Percentiles rank a stretch among this genome's conserved stretches.
phyloP scores from a whole-genome alignment of 2,113 vertebrate genomes.

The Antechinus flavipes region DNA sequence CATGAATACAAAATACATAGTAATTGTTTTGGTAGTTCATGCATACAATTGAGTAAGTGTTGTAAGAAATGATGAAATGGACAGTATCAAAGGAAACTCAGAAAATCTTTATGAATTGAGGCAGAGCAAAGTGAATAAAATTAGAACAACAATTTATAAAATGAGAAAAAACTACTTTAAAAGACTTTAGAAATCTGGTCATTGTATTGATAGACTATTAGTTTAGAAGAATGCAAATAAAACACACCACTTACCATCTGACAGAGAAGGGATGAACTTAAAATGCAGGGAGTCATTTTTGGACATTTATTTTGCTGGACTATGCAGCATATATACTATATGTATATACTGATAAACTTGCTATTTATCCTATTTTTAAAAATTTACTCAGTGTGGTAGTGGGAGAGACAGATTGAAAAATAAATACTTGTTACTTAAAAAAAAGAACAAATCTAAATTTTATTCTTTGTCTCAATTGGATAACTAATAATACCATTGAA shows the following conservation, averaged over 20 bases:
- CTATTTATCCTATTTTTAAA: background rate
- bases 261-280: background rate
- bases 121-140: background rate
- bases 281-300: background rate
- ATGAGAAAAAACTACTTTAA: background rate
- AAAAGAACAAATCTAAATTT: slow-evolving; percentile 37
- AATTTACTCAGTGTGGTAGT: background rate
- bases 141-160: background rate
- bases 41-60: background rate
- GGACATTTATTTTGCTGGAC: background rate
- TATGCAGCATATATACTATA: background rate
- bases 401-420: background rate
- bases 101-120: background rate
- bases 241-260: background rate
- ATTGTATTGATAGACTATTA: background rate
- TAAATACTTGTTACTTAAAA: background rate
- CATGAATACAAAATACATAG: background rate
- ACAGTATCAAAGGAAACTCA: background rate
- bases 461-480: background rate
- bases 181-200: background rate
- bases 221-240: background rate
- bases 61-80: background rate
- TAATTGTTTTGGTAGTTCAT: background rate
- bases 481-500: background rate
- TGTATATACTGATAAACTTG: background rate